These are phyloP conservation scores for Parnassius apollo DNA, from an alignment of 2,888 invertebrate species.

Conservation along the genomic window DNA sequence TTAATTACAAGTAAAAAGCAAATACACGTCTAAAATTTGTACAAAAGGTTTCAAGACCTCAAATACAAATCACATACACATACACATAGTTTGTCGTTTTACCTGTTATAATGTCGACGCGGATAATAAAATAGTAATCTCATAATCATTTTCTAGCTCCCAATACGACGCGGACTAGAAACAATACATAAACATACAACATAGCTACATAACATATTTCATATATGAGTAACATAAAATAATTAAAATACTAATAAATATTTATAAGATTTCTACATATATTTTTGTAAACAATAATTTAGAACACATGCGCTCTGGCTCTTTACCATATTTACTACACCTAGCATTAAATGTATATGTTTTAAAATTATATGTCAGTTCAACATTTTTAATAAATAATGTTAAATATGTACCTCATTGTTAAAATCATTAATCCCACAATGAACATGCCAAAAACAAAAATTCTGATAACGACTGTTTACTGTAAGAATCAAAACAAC, in stretches of 20 bases:
- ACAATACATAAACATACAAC: slow-evolving; percentile 35
- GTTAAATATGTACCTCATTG: not conserved
- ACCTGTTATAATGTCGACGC: slow-evolving; percentile 43
- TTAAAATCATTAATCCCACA: not conserved
- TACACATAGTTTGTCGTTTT: slow-evolving; percentile 33
- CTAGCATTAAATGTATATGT: slow-evolving; percentile 1
- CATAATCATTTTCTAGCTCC: slow-evolving; percentile 45
- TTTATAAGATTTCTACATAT: slow-evolving; percentile 6
- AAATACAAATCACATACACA: slow-evolving; percentile 34
- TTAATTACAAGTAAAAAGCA: not conserved
- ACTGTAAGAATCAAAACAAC: too few relatives aligned
- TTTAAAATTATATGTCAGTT: not conserved
- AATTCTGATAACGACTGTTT: too few relatives aligned
- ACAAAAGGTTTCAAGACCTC: not conserved
- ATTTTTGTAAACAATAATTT: not conserved
- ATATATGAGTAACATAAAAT: slow-evolving; percentile 1
- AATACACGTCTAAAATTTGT: slow-evolving; percentile 11
- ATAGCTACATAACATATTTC: slow-evolving; percentile 17
- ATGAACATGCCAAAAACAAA: slow-evolving; percentile 7
- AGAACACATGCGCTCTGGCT: slow-evolving; percentile 6
- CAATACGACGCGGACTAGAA: slow-evolving; percentile 45
- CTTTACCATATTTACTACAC: slow-evolving; percentile 5
- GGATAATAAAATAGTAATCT: slow-evolving; percentile 44
- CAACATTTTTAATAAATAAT: not conserved
- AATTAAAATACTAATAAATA: slow-evolving; percentile 13